These are phyloP conservation scores for Eurytoma adleriae DNA, from an alignment of 2,888 invertebrate genomes.

Conservation along the genomic window DNA sequence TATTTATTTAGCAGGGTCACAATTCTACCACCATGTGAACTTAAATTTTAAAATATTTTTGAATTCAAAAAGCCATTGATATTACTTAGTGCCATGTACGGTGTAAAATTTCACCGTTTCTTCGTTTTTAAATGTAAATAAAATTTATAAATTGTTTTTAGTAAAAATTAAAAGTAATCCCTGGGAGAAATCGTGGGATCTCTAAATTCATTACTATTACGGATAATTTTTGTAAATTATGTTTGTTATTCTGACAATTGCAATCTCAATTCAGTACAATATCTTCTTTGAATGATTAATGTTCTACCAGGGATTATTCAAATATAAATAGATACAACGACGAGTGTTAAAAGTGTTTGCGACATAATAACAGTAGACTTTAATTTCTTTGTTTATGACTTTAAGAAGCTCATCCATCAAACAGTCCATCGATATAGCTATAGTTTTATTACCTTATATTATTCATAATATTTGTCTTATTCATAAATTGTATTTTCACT, in stretches of 20 bases:
- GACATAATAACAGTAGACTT: background rate
- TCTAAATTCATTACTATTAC: no score
- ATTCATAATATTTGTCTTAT: background rate
- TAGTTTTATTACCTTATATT: background rate
- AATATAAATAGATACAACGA: background rate
- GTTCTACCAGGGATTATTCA: background rate
- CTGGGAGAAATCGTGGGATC: no score
- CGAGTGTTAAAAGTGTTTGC: background rate
- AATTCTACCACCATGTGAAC: no score
- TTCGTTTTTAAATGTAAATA: no score
- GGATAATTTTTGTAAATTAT: no score
- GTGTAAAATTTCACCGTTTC: no score
- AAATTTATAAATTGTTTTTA: no score
- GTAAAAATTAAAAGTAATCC: no score
- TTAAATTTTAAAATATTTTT: no score
- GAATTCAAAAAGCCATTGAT: no score
- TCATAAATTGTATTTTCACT: background rate
- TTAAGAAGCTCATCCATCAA: slow-evolving; percentile 15
- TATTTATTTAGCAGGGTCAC: no score
- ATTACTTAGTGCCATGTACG: no score
- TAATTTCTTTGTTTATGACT: background rate
- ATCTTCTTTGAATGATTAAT: background rate
- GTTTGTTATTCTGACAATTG: background rate
- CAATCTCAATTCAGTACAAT: background rate
- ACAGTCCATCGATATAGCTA: background rate